Base-by-base conservation (phyloP, 2,888 invertebrate species). In the Morpho achilles region DNA sequence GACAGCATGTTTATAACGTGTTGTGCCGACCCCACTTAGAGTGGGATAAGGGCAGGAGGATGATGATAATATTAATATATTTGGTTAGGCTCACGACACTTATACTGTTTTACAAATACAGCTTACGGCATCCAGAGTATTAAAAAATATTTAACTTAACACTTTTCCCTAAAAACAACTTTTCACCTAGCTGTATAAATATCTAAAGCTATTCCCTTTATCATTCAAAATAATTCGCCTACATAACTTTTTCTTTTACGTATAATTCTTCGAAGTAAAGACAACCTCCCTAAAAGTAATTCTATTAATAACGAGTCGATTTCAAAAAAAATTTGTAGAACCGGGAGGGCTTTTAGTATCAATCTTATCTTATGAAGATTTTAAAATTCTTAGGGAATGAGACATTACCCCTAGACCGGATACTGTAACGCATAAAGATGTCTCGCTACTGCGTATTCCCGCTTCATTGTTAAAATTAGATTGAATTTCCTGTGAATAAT, bases 221-320 rank as follows among this genome's bases (percentile, higher is more conserved):
- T 87, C 81, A 85, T 88, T 84, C 81, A 83, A 87, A 87, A 87
- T 87, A 87, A 88, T 87, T 87, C 88, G 85, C 86, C 88, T 87
- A 87, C 89, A 87, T 87, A 87, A 87, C 87, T 87, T 90, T 85
- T 90, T 87, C 87, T 80, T 89, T 90, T 87, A 87, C 87, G 84
- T 81, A 82, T 79, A 88, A 87, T 88, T 87, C 89, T 90, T 90
- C 89, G 88, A 90, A 89, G 90, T 87, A 83, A 85, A 76, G 82
- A 81, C 87, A 86, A 87, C 87, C 89, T 87, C 80, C 89, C 88
- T 87, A 89, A 88, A 90, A 88, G 90, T 89, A 88, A 90, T 90
- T 90, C 89, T 90, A 90, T 90, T 90, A 90, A 90, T 90, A 89
- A 90, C 88, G 84, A 88, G 88, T 87, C 88, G 87, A 89, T 89